Conservation (phyloP, 2,797 vertebrate species). For the Poeciliopsis paucimaculata region DNA sequence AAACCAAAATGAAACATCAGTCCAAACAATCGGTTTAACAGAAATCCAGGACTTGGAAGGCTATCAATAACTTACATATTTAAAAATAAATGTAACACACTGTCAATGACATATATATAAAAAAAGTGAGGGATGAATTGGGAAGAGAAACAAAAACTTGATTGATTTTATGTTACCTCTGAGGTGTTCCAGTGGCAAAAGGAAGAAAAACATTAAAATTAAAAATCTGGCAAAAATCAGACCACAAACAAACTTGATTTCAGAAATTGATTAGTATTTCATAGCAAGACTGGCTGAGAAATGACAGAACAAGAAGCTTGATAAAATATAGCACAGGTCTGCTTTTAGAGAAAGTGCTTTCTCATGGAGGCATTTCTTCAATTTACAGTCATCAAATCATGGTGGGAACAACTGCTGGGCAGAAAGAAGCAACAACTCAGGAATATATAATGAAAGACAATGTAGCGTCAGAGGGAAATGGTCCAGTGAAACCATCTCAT, state of each 20-base stretch:
- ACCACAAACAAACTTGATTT: conserved; percentile 65
- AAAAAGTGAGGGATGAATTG: background rate
- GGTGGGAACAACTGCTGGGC: background rate
- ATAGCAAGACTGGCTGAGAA: background rate
- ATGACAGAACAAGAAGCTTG: background rate
- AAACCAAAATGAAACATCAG: conserved; percentile 81
- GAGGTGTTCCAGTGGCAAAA: conserved; percentile 78
- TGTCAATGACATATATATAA: conserved; percentile 69
- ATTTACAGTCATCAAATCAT: background rate
- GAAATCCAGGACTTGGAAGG: conserved; percentile 87
- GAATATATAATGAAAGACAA: conserved; percentile 1
- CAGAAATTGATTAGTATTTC: conserved; percentile 11
- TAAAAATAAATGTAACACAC: conserved; percentile 90
- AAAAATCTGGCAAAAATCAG: conserved; percentile 64
- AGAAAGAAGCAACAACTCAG: background rate
- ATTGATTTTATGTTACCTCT: conserved; percentile 81
- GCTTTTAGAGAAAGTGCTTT: background rate
- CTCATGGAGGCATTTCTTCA: background rate
- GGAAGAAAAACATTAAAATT: conserved; percentile 29
- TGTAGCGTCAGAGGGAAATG: background rate
- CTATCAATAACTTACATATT: conserved; percentile 96
- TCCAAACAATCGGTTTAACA: conserved; percentile 92
- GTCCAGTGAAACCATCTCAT: conserved; percentile 15
- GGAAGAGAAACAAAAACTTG: conserved; percentile 6
- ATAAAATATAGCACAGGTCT: background rate